phyloP scores from a whole-genome alignment of 2,797 vertebrate species.

The Hydrolagus colliei region DNA sequence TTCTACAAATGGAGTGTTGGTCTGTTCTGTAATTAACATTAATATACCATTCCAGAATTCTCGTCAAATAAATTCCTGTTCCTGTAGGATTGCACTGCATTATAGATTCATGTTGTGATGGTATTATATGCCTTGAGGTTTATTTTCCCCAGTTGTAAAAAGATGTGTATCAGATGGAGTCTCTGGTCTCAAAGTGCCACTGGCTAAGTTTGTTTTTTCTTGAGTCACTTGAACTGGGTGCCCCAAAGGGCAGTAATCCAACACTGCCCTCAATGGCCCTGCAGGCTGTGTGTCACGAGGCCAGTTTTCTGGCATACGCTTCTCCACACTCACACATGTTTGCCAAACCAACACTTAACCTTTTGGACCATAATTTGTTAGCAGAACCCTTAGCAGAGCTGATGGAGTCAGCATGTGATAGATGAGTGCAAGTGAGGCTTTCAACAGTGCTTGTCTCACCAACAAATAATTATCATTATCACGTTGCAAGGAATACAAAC shows the following conservation, averaged over 20 bases:
- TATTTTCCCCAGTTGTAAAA: slow-evolving; percentile 8
- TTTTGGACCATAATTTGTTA: slow-evolving; percentile 49
- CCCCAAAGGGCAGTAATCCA: slow-evolving; percentile 44
- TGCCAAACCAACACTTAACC: slow-evolving; percentile 54
- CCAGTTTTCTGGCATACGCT: slow-evolving; percentile 39
- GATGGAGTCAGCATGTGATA: slow-evolving; percentile 31
- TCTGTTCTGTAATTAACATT: neutral
- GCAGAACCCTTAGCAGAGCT: slow-evolving; percentile 42
- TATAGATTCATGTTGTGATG: slow-evolving; percentile 3
- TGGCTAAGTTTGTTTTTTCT: slow-evolving; percentile 55
- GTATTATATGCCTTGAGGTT: neutral
- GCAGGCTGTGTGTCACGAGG: slow-evolving; percentile 44
- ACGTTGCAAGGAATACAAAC: slow-evolving; percentile 11
- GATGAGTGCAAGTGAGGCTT: slow-evolving; percentile 28
- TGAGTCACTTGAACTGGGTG: slow-evolving; percentile 51
- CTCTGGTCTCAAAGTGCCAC: slow-evolving; percentile 37
- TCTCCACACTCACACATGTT: slow-evolving; percentile 52
- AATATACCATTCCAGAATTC: neutral
- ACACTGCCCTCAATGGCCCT: slow-evolving; percentile 43
- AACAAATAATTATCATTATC: neutral
- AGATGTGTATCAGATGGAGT: slow-evolving; percentile 19
- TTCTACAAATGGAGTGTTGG: neutral
- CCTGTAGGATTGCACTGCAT: neutral
- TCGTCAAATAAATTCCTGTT: neutral
- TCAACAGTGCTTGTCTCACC: slow-evolving; percentile 6